These are phyloP conservation scores for Macroglossus sobrinus DNA, from an alignment of 2,113 vertebrate genomes.

Conservation along the genomic window DNA sequence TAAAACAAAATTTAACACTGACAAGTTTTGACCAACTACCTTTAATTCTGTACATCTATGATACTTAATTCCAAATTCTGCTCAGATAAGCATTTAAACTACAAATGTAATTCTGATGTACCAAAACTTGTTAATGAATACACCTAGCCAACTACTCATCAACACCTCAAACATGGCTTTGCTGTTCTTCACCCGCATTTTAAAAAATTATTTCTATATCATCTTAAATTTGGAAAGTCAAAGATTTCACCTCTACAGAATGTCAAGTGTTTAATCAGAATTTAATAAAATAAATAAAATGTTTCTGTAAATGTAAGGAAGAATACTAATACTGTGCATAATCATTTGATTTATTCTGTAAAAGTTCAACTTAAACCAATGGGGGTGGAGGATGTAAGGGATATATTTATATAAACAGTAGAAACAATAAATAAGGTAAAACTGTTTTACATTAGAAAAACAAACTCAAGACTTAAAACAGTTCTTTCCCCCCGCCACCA, in stretches of 20 bases:
- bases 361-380: neutral
- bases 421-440: neutral
- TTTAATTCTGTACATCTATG: neutral
- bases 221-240: neutral
- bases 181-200: neutral
- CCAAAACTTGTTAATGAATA: neutral
- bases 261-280: neutral
- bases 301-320: neutral
- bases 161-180: neutral
- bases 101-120: neutral
- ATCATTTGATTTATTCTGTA: neutral
- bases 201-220: neutral
- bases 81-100: neutral
- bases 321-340: neutral
- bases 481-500: neutral
- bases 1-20: neutral
- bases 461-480: neutral
- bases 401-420: neutral
- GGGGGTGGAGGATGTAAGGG: neutral
- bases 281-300: neutral
- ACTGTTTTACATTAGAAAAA: neutral
- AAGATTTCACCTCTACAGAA: conserved; percentile 27
- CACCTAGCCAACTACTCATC: neutral
- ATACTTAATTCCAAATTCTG: neutral
- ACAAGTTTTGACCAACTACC: neutral